Conservation (phyloP, 2,888 invertebrate species). For the Nysson spinosus region DNA sequence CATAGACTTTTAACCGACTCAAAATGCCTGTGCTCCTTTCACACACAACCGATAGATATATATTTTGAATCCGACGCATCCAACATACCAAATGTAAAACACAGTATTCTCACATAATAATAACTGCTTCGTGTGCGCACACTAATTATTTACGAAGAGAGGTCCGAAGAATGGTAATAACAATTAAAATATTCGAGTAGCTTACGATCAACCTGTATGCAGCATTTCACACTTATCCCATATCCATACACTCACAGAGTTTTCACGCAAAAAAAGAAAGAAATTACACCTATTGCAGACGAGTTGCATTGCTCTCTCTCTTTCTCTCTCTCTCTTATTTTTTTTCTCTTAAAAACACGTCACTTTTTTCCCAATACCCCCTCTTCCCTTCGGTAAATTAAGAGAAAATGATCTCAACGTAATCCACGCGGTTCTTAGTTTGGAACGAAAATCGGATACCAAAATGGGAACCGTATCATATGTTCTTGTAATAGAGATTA, state of each 20-base stretch:
- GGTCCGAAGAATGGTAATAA: constrained; percentile 9
- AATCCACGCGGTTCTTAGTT: too few relatives aligned
- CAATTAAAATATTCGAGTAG: constrained; percentile 52
- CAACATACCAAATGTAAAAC: constrained; percentile 60
- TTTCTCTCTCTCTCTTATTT: neutral
- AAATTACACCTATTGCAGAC: constrained; percentile 19
- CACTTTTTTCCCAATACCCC: too few relatives aligned
- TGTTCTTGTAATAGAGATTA: constrained; percentile 13
- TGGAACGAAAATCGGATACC: neutral
- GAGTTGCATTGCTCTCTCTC: constrained; percentile 8
- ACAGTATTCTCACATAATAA: constrained; percentile 59
- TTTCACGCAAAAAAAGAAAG: constrained; percentile 3
- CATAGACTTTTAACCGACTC: constrained; percentile 5
- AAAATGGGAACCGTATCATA: too few relatives aligned
- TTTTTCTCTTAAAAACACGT: neutral
- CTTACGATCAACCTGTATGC: constrained; percentile 61
- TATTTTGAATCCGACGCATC: constrained; percentile 65
- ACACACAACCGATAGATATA: constrained; percentile 66
- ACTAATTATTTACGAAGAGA: constrained; percentile 63
- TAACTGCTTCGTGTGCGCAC: constrained; percentile 48
- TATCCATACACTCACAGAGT: constrained; percentile 31
- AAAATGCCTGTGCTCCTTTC: constrained; percentile 60
- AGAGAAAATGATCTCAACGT: neutral
- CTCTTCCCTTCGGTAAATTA: neutral
- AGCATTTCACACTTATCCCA: constrained; percentile 32